phyloP scores from a whole-genome alignment of 1,140 invertebrate genomes.

The Scylla paramamosain region DNA sequence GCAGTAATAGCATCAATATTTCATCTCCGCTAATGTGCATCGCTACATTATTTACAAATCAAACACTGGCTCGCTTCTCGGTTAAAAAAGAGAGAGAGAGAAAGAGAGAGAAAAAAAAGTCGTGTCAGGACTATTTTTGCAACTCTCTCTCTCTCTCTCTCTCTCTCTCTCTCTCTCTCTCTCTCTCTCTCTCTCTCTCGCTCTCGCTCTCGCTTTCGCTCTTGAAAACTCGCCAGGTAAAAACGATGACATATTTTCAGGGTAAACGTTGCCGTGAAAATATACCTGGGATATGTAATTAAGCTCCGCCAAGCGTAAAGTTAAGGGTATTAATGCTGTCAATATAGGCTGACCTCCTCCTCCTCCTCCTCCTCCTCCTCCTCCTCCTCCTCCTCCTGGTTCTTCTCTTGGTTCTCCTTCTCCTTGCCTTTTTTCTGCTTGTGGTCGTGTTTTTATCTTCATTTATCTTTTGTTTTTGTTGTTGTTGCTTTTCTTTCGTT shows the following conservation, averaged over 20 bases:
- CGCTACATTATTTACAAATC: not conserved
- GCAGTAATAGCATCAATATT: no score
- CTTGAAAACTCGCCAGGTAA: no score
- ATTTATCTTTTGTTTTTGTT: no score
- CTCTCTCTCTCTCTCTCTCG: no score
- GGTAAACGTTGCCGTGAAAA: not conserved
- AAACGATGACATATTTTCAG: no score
- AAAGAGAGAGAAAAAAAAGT: no score
- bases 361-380: conserved; percentile 16
- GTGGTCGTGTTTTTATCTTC: not conserved
- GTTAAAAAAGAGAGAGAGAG: not conserved
- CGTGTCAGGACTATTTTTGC: no score
- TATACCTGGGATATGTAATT: not conserved
- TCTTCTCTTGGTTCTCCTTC: not conserved
- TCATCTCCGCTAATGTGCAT: not conserved
- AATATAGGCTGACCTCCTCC: not conserved
- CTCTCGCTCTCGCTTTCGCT: no score
- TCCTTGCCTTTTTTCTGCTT: not conserved
- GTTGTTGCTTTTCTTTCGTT: no score
- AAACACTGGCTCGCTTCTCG: no score
- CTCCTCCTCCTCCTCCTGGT: not conserved
- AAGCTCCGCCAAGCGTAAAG: not conserved
- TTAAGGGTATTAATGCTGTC: not conserved
- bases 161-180: no score
- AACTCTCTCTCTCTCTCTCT: no score